A percentile compares a stretch with the other conserved stretches of the same genome.
Evolutionary conservation across 2,888 invertebrate genomes (phyloP).

Genomic region (Pseudeuparius sepicola): DNA sequence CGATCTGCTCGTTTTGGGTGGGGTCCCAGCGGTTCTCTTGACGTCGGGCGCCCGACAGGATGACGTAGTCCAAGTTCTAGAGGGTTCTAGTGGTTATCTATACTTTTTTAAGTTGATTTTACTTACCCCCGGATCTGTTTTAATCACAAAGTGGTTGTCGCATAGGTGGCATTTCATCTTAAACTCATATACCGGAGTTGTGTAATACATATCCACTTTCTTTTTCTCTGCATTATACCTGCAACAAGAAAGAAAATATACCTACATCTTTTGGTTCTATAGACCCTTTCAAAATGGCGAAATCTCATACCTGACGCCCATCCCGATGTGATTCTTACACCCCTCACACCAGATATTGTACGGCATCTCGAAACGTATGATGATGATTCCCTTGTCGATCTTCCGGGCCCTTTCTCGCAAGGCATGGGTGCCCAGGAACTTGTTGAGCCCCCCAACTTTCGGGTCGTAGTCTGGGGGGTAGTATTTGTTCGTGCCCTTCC

Average conservation of each 20-base stretch:
- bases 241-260: too few species aligned
- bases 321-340: slow-evolving; percentile 96
- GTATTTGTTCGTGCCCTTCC: slow-evolving; percentile 95
- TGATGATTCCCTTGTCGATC: slow-evolving; percentile 87
- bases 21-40: slow-evolving; percentile 99
- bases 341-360: slow-evolving; percentile 99
- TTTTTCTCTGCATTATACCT: slow-evolving; percentile 93
- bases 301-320: slow-evolving; percentile 98
- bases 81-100: too few species aligned
- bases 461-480: slow-evolving; percentile 99
- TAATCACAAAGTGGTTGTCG: slow-evolving; percentile 94
- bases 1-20: slow-evolving; percentile 85
- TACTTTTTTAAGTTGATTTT: slow-evolving; percentile 7
- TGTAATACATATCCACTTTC: slow-evolving; percentile 95
- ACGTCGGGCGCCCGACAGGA: slow-evolving; percentile 86
- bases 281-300: too few species aligned
- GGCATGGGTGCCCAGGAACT: slow-evolving; percentile 90
- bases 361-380: slow-evolving; percentile 98
- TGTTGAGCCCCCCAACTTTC: slow-evolving; percentile 86
- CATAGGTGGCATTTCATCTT: slow-evolving; percentile 99
- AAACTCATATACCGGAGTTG: slow-evolving; percentile 95
- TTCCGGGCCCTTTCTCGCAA: slow-evolving; percentile 93
- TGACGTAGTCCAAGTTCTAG: slow-evolving; percentile 93
- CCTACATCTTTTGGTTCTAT: too few species aligned
- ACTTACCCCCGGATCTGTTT: slow-evolving; percentile 92